These are phyloP conservation scores for Poecile montanus DNA, from an alignment of 2,797 vertebrate genomes.

Conservation along the genomic window DNA sequence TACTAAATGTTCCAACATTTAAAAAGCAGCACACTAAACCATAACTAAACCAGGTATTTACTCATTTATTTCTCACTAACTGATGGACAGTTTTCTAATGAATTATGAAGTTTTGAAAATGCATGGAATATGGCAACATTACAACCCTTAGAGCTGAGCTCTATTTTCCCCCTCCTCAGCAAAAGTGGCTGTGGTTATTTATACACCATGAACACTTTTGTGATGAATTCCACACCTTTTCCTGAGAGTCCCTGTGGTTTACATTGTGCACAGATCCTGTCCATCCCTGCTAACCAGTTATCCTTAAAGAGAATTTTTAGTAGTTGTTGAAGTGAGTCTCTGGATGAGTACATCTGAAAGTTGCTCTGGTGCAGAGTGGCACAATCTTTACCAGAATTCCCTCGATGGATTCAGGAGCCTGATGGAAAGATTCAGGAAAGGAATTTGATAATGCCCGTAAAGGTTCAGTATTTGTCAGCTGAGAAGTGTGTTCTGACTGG, in stretches of 20 bases:
- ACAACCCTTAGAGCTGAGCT: neutral
- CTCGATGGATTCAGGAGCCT: neutral
- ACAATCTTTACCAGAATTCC: neutral
- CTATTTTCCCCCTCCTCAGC: accelerated
- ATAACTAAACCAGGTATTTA: neutral
- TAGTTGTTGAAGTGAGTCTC: neutral
- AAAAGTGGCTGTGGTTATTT: neutral
- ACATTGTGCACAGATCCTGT: neutral
- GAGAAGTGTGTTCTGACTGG: neutral
- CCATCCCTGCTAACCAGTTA: neutral
- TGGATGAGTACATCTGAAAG: neutral
- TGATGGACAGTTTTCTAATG: neutral
- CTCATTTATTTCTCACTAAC: neutral
- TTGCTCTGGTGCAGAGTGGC: neutral
- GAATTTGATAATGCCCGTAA: neutral
- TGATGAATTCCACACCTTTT: neutral
- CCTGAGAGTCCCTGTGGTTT: neutral
- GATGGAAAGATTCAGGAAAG: neutral
- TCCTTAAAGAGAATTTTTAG: neutral
- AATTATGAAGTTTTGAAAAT: neutral
- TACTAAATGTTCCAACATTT: neutral
- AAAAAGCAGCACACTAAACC: constrained; percentile 31
- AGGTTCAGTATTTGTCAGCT: neutral
- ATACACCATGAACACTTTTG: neutral
- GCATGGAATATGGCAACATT: neutral